A percentile compares a stretch with the other conserved stretches of the same genome.
Conservation (phyloP, 2,888 invertebrate genomes). For the Ornithoptera priamus region DNA sequence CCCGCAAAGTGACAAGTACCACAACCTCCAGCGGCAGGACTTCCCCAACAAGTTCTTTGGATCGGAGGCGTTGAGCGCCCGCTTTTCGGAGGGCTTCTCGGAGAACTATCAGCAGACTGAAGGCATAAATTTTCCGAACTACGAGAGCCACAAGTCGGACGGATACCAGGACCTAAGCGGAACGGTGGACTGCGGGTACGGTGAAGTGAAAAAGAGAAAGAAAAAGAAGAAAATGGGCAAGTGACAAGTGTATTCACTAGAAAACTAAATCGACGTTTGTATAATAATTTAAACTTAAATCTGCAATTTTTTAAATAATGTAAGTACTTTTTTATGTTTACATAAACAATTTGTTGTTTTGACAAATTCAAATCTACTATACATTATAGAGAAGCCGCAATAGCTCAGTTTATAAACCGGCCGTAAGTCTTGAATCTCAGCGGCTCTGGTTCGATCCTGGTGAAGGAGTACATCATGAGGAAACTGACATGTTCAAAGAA, state of each 20-base stretch:
- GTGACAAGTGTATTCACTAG: neutral
- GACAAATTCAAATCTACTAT: no score
- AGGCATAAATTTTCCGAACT: slow-evolving; percentile 60
- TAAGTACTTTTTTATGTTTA: no score
- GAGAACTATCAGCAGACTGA: slow-evolving; percentile 69
- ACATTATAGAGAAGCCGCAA: no score
- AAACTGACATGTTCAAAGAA: no score
- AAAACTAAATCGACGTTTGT: neutral
- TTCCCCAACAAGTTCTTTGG: slow-evolving; percentile 64
- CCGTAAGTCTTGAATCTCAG: no score
- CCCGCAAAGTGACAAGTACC: slow-evolving; percentile 63
- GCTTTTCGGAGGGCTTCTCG: slow-evolving; percentile 61
- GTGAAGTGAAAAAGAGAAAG: slow-evolving; percentile 49
- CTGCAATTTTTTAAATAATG: no score
- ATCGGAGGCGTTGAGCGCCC: slow-evolving; percentile 60
- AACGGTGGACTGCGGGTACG: slow-evolving; percentile 51
- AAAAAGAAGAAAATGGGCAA: slow-evolving; percentile 53
- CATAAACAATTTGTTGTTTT: no score
- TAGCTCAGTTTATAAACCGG: no score
- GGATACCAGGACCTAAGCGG: slow-evolving; percentile 72
- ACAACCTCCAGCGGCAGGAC: slow-evolving; percentile 53
- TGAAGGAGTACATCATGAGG: no score
- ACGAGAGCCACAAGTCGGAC: slow-evolving; percentile 51
- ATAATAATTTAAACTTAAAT: no score
- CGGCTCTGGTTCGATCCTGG: no score